phyloP scores from a whole-genome alignment of 2,113 vertebrate species.

The Megaptera novaeangliae region DNA sequence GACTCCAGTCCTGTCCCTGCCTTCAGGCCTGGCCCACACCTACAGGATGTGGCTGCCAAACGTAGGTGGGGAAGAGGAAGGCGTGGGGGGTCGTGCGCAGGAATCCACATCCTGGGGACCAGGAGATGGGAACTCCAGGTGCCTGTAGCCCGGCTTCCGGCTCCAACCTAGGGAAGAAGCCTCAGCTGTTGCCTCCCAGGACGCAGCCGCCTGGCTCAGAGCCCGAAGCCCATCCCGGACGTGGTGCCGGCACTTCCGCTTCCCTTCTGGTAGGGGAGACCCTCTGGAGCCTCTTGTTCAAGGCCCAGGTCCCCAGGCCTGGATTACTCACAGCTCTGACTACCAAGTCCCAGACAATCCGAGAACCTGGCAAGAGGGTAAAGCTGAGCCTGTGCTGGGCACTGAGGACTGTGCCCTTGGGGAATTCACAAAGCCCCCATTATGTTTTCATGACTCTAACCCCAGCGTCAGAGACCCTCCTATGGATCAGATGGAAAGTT shows the following conservation, averaged over 20 bases:
- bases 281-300: slow-evolving; percentile 3
- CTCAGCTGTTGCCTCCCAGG: not conserved
- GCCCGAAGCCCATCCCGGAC: slow-evolving; percentile 48
- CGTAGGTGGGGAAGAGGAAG: slow-evolving; percentile 67
- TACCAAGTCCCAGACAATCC: not conserved
- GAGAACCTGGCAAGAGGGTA: not conserved
- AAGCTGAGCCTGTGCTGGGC: not conserved
- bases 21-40: not conserved
- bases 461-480: not conserved
- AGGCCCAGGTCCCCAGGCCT: not conserved
- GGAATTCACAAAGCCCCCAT: not conserved
- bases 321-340: not conserved
- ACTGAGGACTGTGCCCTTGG: not conserved
- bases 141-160: slow-evolving; percentile 36
- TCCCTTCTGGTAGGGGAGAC: slow-evolving; percentile 22
- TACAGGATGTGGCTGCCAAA: slow-evolving; percentile 58
- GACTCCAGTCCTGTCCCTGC: not conserved
- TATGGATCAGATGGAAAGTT: not conserved
- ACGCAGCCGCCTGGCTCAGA: not conserved
- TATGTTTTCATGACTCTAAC: not conserved
- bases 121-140: slow-evolving; percentile 74
- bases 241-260: slow-evolving; percentile 28
- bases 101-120: slow-evolving; percentile 54
- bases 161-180: slow-evolving; percentile 17
- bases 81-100: slow-evolving; percentile 28